Conservation (phyloP, 1,140 invertebrate species). For the Metopolophium dirhodum region DNA sequence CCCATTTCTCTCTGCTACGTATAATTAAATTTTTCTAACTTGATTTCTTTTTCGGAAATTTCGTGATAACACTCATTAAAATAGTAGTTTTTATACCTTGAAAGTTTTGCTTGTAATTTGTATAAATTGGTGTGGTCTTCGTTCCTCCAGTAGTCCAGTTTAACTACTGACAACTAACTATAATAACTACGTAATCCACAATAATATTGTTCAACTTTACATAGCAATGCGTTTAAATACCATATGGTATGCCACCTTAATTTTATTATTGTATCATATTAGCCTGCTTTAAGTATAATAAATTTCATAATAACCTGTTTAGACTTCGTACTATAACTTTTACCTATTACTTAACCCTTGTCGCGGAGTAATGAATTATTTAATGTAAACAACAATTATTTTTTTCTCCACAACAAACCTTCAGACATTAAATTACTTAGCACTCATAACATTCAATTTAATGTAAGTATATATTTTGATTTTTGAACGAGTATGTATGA, state of each 20-base stretch:
- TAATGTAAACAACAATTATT: neutral
- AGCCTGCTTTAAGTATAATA: neutral
- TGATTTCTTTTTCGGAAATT: neutral
- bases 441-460: neutral
- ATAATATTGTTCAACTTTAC: neutral
- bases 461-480: neutral
- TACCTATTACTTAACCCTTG: neutral
- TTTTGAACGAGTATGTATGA: neutral
- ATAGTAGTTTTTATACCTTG: neutral
- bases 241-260: neutral
- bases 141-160: neutral
- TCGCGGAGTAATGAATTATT: neutral
- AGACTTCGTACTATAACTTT: neutral
- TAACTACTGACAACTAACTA: neutral
- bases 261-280: neutral
- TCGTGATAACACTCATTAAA: neutral
- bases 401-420: neutral
- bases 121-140: neutral
- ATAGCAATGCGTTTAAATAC: neutral
- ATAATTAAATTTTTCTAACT: neutral
- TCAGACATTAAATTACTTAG: neutral
- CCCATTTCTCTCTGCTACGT: neutral
- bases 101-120: neutral
- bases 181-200: neutral
- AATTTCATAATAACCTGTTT: neutral